phyloP scores from a whole-genome alignment of 2,888 invertebrate genomes.

The Gari tellinella region DNA sequence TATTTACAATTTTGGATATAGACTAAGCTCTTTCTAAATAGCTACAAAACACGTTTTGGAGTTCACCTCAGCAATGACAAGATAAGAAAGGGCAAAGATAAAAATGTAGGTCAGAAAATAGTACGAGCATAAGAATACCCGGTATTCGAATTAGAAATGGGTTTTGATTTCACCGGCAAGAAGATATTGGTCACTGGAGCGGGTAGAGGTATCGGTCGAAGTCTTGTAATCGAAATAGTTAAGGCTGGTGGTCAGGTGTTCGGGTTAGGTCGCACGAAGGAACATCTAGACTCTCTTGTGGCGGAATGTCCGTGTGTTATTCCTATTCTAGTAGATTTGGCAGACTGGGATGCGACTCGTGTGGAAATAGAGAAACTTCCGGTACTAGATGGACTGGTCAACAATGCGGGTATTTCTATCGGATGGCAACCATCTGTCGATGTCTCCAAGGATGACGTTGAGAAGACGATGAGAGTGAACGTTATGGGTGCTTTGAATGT shows the following conservation, averaged over 20 bases:
- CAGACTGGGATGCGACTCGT: slow-evolving; percentile 90
- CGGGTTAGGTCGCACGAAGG: slow-evolving; percentile 89
- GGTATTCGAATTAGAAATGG: slow-evolving; percentile 26
- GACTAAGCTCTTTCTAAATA: too few relatives aligned
- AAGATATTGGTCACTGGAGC: slow-evolving; percentile 94
- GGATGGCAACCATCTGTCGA: slow-evolving; percentile 90
- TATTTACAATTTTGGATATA: too few relatives aligned
- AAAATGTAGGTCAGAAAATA: too few relatives aligned
- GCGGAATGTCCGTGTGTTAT: slow-evolving; percentile 51
- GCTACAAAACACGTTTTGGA: too few relatives aligned
- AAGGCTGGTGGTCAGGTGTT: slow-evolving; percentile 90
- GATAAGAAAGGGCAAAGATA: too few relatives aligned
- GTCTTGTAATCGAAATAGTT: slow-evolving; percentile 89
- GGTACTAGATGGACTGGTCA: slow-evolving; percentile 92
- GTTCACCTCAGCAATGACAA: too few relatives aligned
- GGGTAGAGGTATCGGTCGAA: slow-evolving; percentile 93
- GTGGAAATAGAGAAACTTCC: slow-evolving; percentile 87
- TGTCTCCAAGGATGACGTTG: slow-evolving; percentile 89
- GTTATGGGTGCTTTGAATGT: slow-evolving; percentile 93
- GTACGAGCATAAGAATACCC: too few relatives aligned
- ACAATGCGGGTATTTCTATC: slow-evolving; percentile 93
- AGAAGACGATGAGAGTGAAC: slow-evolving; percentile 90
- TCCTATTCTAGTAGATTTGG: slow-evolving; percentile 89
- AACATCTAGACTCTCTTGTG: slow-evolving; percentile 88
- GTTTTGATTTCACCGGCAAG: slow-evolving; percentile 86